Base-by-base conservation (phyloP, 1,140 invertebrate species). In the Zaprionus lachaisei region DNA sequence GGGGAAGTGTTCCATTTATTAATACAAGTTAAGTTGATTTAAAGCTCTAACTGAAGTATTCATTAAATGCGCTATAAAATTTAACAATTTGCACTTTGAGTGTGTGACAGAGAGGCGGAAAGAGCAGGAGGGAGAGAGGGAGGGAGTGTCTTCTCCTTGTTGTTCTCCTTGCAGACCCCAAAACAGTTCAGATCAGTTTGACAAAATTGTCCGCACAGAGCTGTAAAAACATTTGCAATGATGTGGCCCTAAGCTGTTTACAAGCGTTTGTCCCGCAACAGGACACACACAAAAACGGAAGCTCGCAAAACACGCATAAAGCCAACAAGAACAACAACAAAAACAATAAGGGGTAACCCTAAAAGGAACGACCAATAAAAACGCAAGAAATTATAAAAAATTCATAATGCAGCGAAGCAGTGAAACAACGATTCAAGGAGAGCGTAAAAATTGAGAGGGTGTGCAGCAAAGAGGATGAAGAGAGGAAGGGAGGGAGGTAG, bases 361-460 rank as follows among this genome's bases (percentile, higher is more conserved):
- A 51, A 51, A 51, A 24, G 24, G 11, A 22, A 75, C 47, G 61
- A 55, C 69, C 83, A 82, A 86, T 86, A 86, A 86, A 89, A 89
- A 81, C 65, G 26, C 74, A 68, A 74, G 77, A 77, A 84, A 83
- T 89, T 80, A 74, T 77, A 87, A 89, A 89, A 89, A 87, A 87
- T 89, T 77, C 85, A 87, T 84, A 87, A 87, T 87, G 87, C 75
- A 78, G 72, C 81, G 31, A 87, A 87, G 86, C 71, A 75, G 34
- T 44, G 60, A 62, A n/a, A 14, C 65, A 61, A 77, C n/a, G 66
- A 67, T 57, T 56, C 55, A 5, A 17, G 54, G 28, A 47, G 75
- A 28, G 44, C 17, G 15, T 24, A 20, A 20, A 37, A 55, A 56
- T 26, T 11, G 7, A 6, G 17, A 37, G 20, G 56, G 11, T 17